Evolutionary conservation across 2,888 invertebrate species (phyloP), one percentile per base, ranked within the genome.

Genomic region (Timema cristinae): DNA sequence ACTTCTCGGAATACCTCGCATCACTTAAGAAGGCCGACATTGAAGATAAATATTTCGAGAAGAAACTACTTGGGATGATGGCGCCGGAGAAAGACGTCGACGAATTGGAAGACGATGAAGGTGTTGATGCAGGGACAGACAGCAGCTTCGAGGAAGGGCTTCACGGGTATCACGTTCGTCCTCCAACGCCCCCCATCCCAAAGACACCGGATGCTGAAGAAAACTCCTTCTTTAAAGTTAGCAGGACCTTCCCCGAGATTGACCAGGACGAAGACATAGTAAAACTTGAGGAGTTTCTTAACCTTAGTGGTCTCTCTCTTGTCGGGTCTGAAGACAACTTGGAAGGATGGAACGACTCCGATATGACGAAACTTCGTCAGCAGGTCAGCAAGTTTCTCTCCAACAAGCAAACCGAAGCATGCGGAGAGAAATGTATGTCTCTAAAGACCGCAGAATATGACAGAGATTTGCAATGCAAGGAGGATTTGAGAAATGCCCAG

Each of bases 241-340:
- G 80, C 61, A 77, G 76, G 54, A 78, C 79, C 69, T 76, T 71
- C 71, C 75, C 76, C n/a, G 79, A 80, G 50, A 78, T 78, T 13
- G 66, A 52, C 11, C 49, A 66, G 76, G 52, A 67, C 10, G 68
- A 73, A 76, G 85, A 86, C 71, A 83, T 91, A 68, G 86, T 86
- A 75, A 90, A 90, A 78, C 79, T 91, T 72, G 91, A 91, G 80
- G 91, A 91, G 76, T 90, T 89, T 79, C 81, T 91, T 72, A 90
- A 90, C 81, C 85, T 87, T 72, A 90, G 90, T 78, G 90, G 89
- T n/a, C 86, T 90, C 74, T 81, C 82, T 0, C 78, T 80, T n/a
- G 87, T 88, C 76, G 88, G 88, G 9, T 71, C 73, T 5, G 72
- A 51, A 8, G 73, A 72, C 13, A 72, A 69, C 59, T 16, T 68